Evolutionary conservation across 2,888 invertebrate genomes (phyloP).

Genomic region (Stenodema calcarata): DNA sequence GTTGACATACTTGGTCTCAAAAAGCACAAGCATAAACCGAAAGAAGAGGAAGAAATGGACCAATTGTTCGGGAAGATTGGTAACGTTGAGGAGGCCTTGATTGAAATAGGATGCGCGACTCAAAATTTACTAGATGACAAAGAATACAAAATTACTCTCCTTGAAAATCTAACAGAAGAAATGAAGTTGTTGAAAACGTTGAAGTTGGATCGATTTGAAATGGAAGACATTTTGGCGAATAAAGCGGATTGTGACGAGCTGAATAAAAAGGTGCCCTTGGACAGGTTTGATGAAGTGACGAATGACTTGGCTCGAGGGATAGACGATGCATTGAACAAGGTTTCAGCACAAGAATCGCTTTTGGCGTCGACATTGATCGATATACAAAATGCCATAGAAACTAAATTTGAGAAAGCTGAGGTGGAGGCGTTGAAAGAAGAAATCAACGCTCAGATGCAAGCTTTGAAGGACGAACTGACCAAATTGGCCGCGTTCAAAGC

Average conservation of each 20-base stretch:
- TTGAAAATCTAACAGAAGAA: slow-evolving; percentile 32
- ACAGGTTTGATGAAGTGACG: slow-evolving; percentile 50
- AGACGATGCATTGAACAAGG: slow-evolving; percentile 70
- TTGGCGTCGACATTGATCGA: slow-evolving; percentile 64
- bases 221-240: slow-evolving; percentile 52
- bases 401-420: slow-evolving; percentile 72
- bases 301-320: slow-evolving; percentile 66
- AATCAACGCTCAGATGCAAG: slow-evolving; percentile 68
- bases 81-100: slow-evolving; percentile 36
- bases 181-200: slow-evolving; percentile 25
- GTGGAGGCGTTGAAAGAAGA: slow-evolving; percentile 71
- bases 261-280: slow-evolving; percentile 52
- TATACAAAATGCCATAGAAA: slow-evolving; percentile 72
- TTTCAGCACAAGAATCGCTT: slow-evolving; percentile 66
- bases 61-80: slow-evolving; percentile 26
- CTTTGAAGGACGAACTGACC: slow-evolving; percentile 70
- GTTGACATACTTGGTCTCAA: slow-evolving; percentile 14
- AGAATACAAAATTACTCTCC: slow-evolving; percentile 22
- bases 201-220: slow-evolving; percentile 35
- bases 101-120: slow-evolving; percentile 39
- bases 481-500: slow-evolving; percentile 67
- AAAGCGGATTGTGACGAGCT: slow-evolving; percentile 54
- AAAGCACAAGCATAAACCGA: slow-evolving; percentile 26
- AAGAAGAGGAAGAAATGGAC: slow-evolving; percentile 36
- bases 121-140: slow-evolving; percentile 38